These are phyloP conservation scores for Collichthys lucidus DNA, from an alignment of 2,113 vertebrate species.

Conservation along the genomic window DNA sequence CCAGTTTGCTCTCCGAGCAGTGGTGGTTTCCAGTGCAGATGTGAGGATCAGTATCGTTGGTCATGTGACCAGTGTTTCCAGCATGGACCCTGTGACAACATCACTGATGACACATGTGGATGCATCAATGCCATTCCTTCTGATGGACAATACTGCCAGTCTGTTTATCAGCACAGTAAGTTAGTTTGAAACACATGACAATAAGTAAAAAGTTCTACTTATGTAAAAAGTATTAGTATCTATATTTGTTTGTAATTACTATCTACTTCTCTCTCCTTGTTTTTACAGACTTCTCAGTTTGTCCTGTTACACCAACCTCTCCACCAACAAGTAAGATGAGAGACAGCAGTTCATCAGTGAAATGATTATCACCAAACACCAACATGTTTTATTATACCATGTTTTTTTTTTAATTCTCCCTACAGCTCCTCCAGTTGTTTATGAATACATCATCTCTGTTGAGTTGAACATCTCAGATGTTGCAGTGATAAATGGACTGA, in stretches of 20 bases:
- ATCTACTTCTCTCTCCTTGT: not conserved
- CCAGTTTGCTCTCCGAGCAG: conserved; percentile 54
- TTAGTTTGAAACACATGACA: not conserved
- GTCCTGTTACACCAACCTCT: not conserved
- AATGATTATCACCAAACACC: no score
- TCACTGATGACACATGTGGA: conserved; percentile 54
- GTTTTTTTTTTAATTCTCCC: no score
- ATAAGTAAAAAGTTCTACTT: no score
- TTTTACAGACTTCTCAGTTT: conserved; percentile 12
- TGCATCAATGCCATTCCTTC: conserved; percentile 56
- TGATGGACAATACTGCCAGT: conserved; percentile 37
- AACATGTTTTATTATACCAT: no score
- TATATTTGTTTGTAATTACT: not conserved
- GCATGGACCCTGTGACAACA: conserved; percentile 55
- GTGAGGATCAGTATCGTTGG: conserved; percentile 65
- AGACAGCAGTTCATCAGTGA: no score
- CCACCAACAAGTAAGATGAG: conserved; percentile 8
- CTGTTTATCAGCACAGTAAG: conserved; percentile 10
- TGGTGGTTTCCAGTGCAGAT: conserved; percentile 56
- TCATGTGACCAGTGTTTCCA: conserved; percentile 59
- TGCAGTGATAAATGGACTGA: no score
- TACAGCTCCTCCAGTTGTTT: no score
- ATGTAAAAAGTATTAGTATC: no score
- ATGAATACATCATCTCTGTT: no score
- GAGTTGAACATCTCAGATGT: no score